phyloP scores from a whole-genome alignment of 2,888 invertebrate species.

The Mycalesis mineus region DNA sequence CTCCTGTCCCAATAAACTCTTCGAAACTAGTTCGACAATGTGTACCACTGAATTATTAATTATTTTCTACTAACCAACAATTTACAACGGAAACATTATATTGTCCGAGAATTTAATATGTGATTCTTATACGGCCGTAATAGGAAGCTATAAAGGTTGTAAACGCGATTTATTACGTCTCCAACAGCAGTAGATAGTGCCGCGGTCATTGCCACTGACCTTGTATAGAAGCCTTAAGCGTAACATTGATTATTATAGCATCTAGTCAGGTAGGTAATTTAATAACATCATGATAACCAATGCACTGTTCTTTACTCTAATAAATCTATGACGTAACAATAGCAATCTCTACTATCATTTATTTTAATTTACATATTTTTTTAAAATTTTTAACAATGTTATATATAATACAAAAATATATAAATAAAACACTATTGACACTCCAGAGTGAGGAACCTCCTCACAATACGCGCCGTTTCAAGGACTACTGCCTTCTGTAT shows the following conservation, averaged over 20 bases:
- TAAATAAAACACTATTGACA: too few relatives aligned
- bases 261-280: conserved; percentile 19
- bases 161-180: conserved; percentile 14
- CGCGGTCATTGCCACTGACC: conserved; percentile 46
- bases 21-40: too few relatives aligned
- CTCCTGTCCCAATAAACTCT: too few relatives aligned
- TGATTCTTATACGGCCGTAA: background rate
- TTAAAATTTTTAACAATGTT: too few relatives aligned
- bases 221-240: conserved; percentile 37
- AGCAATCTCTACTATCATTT: background rate
- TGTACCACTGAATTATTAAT: too few relatives aligned
- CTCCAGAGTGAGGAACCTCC: too few relatives aligned
- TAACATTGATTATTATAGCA: conserved; percentile 27
- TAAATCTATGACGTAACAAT: background rate
- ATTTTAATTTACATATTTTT: too few relatives aligned
- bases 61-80: too few relatives aligned
- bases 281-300: conserved; percentile 24
- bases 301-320: background rate
- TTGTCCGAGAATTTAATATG: background rate
- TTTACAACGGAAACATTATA: background rate
- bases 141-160: conserved; percentile 9
- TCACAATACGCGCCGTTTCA: too few relatives aligned
- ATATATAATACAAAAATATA: too few relatives aligned
- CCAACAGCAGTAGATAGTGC: conserved; percentile 12
- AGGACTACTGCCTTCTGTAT: too few relatives aligned